A percentile compares a stretch with the other conserved stretches of the same genome.
These are phyloP conservation scores for Cephus pygmeus DNA, from an alignment of 2,888 invertebrate species.

Conservation along the genomic window DNA sequence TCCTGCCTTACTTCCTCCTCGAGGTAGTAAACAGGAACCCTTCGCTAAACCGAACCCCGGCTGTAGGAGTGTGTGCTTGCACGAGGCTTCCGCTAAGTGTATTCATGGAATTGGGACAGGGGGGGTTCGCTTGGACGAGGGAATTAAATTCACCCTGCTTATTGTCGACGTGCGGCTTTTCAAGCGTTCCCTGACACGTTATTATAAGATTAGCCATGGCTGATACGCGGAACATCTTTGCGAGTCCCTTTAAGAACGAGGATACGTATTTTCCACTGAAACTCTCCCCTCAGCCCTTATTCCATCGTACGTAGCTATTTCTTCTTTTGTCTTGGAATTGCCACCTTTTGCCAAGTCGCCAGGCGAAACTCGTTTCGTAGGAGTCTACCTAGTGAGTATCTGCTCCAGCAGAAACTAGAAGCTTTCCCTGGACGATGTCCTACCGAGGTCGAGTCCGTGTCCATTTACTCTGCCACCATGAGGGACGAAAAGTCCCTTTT, in stretches of 20 bases:
- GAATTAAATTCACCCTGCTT: conserved; percentile 57
- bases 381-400: neutral
- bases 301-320: neutral
- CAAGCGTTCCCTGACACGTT: conserved; percentile 31
- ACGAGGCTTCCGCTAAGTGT: conserved; percentile 35
- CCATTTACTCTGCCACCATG: neutral
- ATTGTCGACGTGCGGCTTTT: conserved; percentile 47
- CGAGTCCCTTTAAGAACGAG: neutral
- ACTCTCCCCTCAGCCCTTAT: neutral
- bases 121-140: conserved; percentile 33
- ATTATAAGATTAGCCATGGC: conserved; percentile 38
- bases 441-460: neutral
- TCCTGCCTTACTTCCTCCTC: neutral
- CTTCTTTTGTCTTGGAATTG: neutral
- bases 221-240: neutral
- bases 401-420: neutral
- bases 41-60: neutral
- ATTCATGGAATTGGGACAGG: conserved; percentile 50
- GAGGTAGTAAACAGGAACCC: neutral
- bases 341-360: neutral
- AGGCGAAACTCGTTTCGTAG: neutral
- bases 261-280: neutral
- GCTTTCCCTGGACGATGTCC: neutral
- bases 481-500: neutral
- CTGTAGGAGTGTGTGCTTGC: conserved; percentile 15